A percentile compares a stretch with the other conserved stretches of the same genome.
phyloP scores from a whole-genome alignment of 2,888 invertebrate genomes.

The Ophraella communa region DNA sequence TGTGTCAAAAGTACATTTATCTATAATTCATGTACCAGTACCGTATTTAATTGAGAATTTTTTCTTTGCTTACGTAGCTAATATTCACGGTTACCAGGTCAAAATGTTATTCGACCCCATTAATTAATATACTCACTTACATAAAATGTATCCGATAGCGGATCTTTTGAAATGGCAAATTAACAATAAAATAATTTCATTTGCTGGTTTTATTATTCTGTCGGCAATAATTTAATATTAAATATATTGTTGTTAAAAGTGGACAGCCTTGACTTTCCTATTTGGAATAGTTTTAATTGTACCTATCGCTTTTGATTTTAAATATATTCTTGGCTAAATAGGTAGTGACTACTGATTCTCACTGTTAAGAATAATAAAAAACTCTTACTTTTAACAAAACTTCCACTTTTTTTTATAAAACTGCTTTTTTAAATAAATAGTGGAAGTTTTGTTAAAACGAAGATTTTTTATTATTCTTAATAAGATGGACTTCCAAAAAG shows the following conservation, averaged over 20 bases:
- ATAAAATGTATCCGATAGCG: background rate
- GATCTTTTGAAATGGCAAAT: too few relatives aligned
- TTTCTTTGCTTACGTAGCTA: background rate
- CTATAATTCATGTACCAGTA: too few relatives aligned
- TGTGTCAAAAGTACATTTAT: too few relatives aligned
- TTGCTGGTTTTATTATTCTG: too few relatives aligned
- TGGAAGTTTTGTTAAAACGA: too few relatives aligned
- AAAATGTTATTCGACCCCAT: background rate
- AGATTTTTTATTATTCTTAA: too few relatives aligned
- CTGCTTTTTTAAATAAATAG: too few relatives aligned
- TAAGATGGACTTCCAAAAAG: too few relatives aligned
- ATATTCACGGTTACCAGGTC: background rate
- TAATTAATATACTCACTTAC: background rate
- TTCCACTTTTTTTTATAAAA: too few relatives aligned
- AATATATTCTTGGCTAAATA: background rate
- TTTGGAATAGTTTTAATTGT: conserved; percentile 14
- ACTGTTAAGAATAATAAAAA: too few relatives aligned
- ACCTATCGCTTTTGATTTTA: background rate
- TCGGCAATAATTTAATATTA: background rate
- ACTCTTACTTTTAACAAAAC: too few relatives aligned
- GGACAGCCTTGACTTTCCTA: conserved; percentile 26
- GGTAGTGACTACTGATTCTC: background rate
- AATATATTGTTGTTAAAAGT: conserved; percentile 14
- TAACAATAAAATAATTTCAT: too few relatives aligned
- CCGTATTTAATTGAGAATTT: background rate